A percentile compares a stretch with the other conserved stretches of the same genome.
phyloP scores from a whole-genome alignment of 2,113 vertebrate genomes.

The Corythornis madagascariensis region DNA sequence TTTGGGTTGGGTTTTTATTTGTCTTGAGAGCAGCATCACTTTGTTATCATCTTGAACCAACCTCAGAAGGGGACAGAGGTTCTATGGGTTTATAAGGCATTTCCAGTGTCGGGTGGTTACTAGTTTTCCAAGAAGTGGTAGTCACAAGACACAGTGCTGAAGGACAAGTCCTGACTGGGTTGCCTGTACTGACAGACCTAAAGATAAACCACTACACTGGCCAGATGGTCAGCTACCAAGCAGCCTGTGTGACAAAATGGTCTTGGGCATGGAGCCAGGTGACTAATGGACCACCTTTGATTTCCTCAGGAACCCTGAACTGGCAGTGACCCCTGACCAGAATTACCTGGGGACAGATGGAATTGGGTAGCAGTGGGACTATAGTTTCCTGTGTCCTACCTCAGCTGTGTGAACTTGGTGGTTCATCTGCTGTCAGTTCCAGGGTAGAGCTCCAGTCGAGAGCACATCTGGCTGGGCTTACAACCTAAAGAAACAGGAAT shows the following conservation, averaged over 20 bases:
- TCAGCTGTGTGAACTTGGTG: not conserved
- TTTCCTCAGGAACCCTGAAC: not conserved
- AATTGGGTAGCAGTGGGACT: not conserved
- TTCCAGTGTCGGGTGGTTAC: not conserved
- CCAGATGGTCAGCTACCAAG: not conserved
- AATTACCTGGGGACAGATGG: not conserved
- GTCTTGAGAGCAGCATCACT: not conserved
- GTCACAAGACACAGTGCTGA: not conserved
- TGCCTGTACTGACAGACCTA: not conserved
- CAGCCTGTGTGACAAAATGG: not conserved
- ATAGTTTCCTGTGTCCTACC: not conserved
- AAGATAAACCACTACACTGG: not conserved
- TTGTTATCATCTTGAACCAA: not conserved
- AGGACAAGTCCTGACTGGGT: not conserved
- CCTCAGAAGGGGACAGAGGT: not conserved
- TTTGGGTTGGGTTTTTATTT: not conserved
- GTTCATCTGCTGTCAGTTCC: not conserved
- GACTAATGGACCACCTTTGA: not conserved
- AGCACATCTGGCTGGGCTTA: not conserved
- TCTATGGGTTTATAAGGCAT: not conserved
- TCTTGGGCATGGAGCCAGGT: not conserved
- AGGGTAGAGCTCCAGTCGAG: not conserved
- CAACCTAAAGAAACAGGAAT: not conserved
- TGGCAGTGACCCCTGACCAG: not conserved
- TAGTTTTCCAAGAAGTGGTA: not conserved